Percentiles rank a stretch among this genome's conserved stretches.
These are phyloP conservation scores for Romanogobio albipinnatus DNA, from an alignment of 2,113 vertebrate species.

Conservation along the genomic window DNA sequence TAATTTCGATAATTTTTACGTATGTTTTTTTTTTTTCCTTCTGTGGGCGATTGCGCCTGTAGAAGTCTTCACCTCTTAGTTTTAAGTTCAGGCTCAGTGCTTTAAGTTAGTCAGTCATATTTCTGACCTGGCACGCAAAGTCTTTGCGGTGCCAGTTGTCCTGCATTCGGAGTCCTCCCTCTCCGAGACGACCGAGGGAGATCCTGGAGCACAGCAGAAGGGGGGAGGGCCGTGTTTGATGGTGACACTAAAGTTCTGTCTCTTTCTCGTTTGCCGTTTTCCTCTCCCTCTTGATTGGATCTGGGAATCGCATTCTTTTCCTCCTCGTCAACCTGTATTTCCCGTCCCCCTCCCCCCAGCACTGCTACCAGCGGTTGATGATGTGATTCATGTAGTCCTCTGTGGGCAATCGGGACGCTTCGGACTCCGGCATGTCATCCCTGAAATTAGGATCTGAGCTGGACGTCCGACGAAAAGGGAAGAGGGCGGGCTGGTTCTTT, in stretches of 20 bases:
- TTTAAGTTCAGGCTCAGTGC: constrained; percentile 31
- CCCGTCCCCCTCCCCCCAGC: constrained; percentile 36
- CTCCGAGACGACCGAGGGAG: not conserved
- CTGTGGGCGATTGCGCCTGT: not conserved
- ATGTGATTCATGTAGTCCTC: constrained; percentile 99
- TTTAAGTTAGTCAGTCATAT: constrained; percentile 23
- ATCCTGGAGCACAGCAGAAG: constrained; percentile 12
- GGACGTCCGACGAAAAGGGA: constrained; percentile 76
- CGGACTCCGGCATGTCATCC: constrained; percentile 75
- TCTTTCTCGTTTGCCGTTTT: not conserved
- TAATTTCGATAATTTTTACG: not conserved
- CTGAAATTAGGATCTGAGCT: constrained; percentile 61
- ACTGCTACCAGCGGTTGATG: constrained; percentile 95
- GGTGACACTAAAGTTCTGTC: not conserved
- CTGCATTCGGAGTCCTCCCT: not conserved
- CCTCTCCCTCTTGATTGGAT: not conserved
- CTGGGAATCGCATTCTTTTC: not conserved
- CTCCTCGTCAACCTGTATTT: constrained; percentile 34
- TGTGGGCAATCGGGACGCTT: constrained; percentile 87
- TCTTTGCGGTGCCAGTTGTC: not conserved
- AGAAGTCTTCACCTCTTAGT: constrained; percentile 2
- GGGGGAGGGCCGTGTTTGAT: constrained; percentile 30
- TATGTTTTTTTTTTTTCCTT: not conserved
- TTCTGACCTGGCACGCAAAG: not conserved
- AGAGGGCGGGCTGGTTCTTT: constrained; percentile 84